Percentiles rank a stretch among this genome's conserved stretches.
Conservation (phyloP, 2,888 invertebrate genomes). For the Myathropa florea region DNA sequence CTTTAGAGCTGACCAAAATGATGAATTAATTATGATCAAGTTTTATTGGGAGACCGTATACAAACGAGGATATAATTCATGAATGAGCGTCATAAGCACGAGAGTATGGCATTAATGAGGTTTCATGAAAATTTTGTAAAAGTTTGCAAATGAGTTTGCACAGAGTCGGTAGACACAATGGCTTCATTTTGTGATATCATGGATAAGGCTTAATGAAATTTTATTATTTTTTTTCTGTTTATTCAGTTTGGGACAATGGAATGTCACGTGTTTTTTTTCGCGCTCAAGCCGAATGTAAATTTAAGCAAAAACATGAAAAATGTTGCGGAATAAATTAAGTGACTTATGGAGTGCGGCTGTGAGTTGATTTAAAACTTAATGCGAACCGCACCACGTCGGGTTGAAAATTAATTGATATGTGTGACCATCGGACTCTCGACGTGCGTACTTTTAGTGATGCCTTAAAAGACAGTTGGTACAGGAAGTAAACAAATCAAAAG, state of each 20-base stretch:
- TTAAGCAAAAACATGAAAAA: not conserved
- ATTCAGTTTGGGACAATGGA: not conserved
- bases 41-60: not conserved
- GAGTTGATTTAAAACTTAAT: not conserved
- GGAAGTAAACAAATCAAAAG: too few species aligned
- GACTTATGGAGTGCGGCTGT: not conserved
- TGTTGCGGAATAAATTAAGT: not conserved
- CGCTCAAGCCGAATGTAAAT: not conserved
- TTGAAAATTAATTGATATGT: too few species aligned
- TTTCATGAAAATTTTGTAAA: not conserved
- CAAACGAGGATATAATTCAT: slow-evolving; percentile 18
- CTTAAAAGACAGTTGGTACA: too few species aligned
- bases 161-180: not conserved
- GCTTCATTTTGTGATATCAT: not conserved
- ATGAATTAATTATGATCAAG: slow-evolving; percentile 5
- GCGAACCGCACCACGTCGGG: too few species aligned
- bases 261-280: not conserved
- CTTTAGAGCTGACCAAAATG: not conserved
- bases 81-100: not conserved
- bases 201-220: slow-evolving; percentile 5
- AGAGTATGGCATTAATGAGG: not conserved
- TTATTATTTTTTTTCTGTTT: not conserved
- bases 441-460: too few species aligned
- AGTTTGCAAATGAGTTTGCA: not conserved
- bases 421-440: too few species aligned